Base-by-base conservation (phyloP, 2,888 invertebrate species). In the Fragum whitleyi region DNA sequence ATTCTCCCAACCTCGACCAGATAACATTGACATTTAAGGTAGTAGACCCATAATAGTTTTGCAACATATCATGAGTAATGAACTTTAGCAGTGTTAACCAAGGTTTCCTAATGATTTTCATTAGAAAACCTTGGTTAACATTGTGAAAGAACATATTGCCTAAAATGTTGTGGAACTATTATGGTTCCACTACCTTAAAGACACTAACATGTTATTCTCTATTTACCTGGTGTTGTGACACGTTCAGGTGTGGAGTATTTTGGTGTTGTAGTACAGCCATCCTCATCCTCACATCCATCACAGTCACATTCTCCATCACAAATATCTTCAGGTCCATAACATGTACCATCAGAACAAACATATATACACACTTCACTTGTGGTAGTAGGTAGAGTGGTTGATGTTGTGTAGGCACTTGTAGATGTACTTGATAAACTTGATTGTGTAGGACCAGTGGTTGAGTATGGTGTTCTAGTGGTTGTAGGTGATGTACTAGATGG, bases 261-360 rank as follows among this genome's bases (percentile, higher is more conserved):
- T 7, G 26, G 6, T 7, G 65, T 21, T 39, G 65, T 65, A 21
- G 65, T 65, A 42, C 65, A 65, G 11, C 42, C 23, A 9, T 42
- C 21, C 21, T 65, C 65, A 26, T 65, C 65, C 26, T 39, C 26
- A 65, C 65, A 65, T 1, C 11, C 23, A 21, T 14, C 16, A 23
- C 65, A 65, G 42, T 39, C 42, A 42, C 65, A 65, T 21, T 42
- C 26, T 11, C 65, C 65, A 26, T 65, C 42, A 65, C 65, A 65
- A 2, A 65, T 23, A 39, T 65, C 65, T 36, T 26, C 26, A 14
- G 2, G 0, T 14, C 9, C 11, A 16, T 36, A 36, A 57, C 55
- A 71, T 59, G 39, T 21, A 19, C 36, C 53, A 23, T 23, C 19
- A 19, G 11, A 7, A 28, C 59, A 36, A 21, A 42, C 16, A 26